Conservation (phyloP, 2,888 invertebrate genomes). For the Subacronicta megacephala region DNA sequence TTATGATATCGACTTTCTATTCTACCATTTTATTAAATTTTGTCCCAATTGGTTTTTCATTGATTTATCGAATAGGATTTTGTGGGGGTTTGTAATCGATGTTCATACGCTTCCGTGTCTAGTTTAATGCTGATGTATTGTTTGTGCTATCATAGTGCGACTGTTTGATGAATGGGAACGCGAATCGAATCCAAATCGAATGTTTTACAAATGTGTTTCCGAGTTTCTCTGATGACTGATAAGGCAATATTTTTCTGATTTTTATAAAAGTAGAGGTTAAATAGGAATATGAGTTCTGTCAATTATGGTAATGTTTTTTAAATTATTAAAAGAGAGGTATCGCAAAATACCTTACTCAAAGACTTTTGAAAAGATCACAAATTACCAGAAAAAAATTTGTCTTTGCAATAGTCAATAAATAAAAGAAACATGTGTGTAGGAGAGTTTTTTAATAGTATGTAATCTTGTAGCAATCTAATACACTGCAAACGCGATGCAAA, state of each 20-base stretch:
- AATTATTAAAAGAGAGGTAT: no score
- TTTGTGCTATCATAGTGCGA: constrained; percentile 24
- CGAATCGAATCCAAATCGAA: constrained; percentile 17
- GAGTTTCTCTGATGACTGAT: constrained; percentile 7
- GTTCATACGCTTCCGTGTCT: constrained; percentile 39
- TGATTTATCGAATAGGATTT: constrained; percentile 44
- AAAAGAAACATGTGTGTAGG: no score
- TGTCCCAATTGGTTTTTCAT: constrained; percentile 23
- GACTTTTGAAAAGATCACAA: no score
- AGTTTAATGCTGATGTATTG: constrained; percentile 48
- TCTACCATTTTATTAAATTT: constrained; percentile 12
- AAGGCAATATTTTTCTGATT: constrained; percentile 5
- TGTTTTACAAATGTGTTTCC: constrained; percentile 32
- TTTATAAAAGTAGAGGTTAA: no score
- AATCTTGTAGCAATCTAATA: background rate
- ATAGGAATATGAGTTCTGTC: no score
- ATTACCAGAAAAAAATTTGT: no score
- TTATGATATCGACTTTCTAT: background rate
- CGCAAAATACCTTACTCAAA: no score
- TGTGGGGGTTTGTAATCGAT: constrained; percentile 34
- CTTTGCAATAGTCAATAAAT: no score
- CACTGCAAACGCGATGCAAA: constrained; percentile 4
- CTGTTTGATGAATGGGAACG: constrained; percentile 41
- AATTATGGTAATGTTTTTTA: no score
- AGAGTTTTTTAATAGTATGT: no score